phyloP scores from a whole-genome alignment of 1,140 invertebrate genomes.

The Pogonomyrmex californicus region DNA sequence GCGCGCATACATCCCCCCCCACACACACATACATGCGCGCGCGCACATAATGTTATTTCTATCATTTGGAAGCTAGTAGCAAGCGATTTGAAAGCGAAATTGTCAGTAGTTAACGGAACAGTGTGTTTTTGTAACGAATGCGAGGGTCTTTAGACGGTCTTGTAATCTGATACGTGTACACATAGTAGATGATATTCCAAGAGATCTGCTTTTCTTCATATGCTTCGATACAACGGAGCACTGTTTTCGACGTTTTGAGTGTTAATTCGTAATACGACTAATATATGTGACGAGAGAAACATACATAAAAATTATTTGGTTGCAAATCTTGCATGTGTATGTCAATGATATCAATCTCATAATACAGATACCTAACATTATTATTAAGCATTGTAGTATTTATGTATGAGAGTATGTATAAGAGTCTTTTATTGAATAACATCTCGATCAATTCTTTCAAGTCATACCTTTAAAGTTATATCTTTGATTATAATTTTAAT shows the following conservation, averaged over 20 bases:
- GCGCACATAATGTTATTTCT: background rate
- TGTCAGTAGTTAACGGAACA: constrained; percentile 9
- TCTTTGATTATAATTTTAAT: no score
- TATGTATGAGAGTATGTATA: no score
- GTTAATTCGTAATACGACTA: constrained; percentile 28
- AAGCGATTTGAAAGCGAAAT: constrained; percentile 35
- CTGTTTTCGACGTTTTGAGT: constrained; percentile 24
- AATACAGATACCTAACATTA: background rate
- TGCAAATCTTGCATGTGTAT: constrained; percentile 2
- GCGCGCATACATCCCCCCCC: background rate
- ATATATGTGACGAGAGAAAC: background rate
- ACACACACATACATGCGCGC: no score
- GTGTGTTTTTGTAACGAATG: constrained; percentile 63
- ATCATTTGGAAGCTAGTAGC: background rate
- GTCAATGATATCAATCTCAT: constrained; percentile 5
- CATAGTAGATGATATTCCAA: constrained; percentile 54
- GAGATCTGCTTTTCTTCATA: constrained; percentile 57
- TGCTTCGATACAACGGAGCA: constrained; percentile 33
- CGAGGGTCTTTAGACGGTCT: constrained; percentile 51
- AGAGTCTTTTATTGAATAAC: background rate
- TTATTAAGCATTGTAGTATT: background rate
- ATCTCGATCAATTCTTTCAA: background rate
- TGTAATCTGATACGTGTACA: constrained; percentile 58
- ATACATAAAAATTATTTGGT: constrained; percentile 19
- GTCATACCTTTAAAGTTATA: background rate